Percentiles rank a stretch among this genome's conserved stretches.
Conservation (phyloP, 2,797 vertebrate genomes). For the Philypnodon macrostomus region DNA sequence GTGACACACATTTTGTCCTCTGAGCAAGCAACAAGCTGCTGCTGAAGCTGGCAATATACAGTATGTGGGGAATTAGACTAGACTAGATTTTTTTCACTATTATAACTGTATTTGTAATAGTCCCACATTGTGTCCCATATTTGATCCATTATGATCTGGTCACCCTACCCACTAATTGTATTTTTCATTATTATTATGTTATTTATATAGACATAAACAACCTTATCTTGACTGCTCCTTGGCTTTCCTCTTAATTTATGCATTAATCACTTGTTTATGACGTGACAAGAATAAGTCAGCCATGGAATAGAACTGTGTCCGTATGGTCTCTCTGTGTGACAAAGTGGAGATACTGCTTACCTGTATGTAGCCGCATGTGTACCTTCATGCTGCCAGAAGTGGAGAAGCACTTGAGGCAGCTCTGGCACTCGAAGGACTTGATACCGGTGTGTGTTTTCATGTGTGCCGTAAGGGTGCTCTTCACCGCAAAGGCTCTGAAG, state of each 20-base stretch:
- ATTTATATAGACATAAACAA: conserved; percentile 11
- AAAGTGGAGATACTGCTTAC: conserved; percentile 65
- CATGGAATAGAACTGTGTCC: conserved; percentile 3
- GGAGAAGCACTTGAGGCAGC: conserved; percentile 97
- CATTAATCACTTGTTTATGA: neutral
- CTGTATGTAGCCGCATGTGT: conserved; percentile 96
- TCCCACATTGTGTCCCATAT: too few relatives aligned
- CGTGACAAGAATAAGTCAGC: conserved; percentile 1
- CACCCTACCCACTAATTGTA: too few relatives aligned
- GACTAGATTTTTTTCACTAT: too few relatives aligned
- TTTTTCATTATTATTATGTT: too few relatives aligned
- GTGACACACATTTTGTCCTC: too few relatives aligned
- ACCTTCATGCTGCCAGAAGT: conserved; percentile 99
- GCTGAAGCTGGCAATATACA: too few relatives aligned
- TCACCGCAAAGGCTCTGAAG: conserved; percentile 96
- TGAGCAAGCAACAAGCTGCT: too few relatives aligned
- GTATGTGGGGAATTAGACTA: too few relatives aligned
- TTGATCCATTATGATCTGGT: too few relatives aligned
- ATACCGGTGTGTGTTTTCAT: conserved; percentile 97
- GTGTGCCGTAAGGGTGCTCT: conserved; percentile 97
- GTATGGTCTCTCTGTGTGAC: conserved; percentile 5
- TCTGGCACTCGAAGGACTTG: conserved; percentile 95
- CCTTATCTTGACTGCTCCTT: conserved; percentile 2
- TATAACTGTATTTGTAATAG: too few relatives aligned
- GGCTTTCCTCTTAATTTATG: neutral